Evolutionary conservation across 2,888 invertebrate species (phyloP).

Genomic region (Matsumyia berberina): DNA sequence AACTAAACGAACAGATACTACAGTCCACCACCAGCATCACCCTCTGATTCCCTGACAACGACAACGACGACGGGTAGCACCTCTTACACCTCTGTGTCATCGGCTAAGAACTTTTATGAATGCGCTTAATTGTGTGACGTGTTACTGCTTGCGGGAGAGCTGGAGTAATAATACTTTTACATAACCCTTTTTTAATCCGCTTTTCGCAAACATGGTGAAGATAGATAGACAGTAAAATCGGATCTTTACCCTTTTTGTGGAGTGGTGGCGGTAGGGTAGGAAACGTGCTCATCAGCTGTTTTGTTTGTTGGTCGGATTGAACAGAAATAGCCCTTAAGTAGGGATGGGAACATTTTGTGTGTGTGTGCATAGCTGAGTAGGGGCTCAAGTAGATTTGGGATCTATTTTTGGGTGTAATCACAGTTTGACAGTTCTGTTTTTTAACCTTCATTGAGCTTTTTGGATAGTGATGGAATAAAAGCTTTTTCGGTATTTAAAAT

Average conservation of each 20-base stretch:
- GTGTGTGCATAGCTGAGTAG: constrained; percentile 18
- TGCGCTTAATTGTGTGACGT: constrained; percentile 66
- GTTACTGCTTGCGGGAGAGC: constrained; percentile 23
- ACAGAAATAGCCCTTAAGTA: constrained; percentile 27
- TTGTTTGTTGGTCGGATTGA: constrained; percentile 41
- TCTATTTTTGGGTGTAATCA: constrained; percentile 38
- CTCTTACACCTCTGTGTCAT: constrained; percentile 23
- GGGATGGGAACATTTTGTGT: constrained; percentile 9
- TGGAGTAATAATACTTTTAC: constrained; percentile 57
- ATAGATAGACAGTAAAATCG: constrained; percentile 31
- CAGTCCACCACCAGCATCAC: constrained; percentile 12
- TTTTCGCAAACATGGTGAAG: constrained; percentile 49
- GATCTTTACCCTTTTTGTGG: constrained; percentile 17
- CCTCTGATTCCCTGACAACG: not conserved
- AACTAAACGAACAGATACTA: constrained; percentile 35
- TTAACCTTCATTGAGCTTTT: constrained; percentile 12
- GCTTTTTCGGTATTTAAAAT: constrained; percentile 1
- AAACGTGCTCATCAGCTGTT: constrained; percentile 59
- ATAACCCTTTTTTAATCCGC: constrained; percentile 61
- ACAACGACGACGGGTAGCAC: constrained; percentile 28
- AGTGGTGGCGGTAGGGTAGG: not conserved
- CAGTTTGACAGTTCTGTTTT: constrained; percentile 23
- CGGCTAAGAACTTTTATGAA: constrained; percentile 54
- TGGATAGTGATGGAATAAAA: not conserved
- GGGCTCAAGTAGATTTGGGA: constrained; percentile 9